These are phyloP conservation scores for Mus caroli DNA, from an alignment of 2,797 vertebrate species.

Conservation along the genomic window DNA sequence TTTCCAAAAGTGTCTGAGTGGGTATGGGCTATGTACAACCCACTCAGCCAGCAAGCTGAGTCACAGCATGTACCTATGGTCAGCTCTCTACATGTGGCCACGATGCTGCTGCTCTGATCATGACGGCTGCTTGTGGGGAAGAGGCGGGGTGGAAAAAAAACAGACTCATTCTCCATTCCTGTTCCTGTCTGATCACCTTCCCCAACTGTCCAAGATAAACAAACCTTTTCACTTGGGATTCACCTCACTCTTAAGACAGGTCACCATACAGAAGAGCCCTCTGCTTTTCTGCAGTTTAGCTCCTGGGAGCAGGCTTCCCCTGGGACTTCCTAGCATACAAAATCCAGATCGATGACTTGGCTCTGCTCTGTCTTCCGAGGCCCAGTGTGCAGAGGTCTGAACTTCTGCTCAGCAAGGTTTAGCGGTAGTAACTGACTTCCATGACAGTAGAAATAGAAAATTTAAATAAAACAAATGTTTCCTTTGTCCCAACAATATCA, in stretches of 20 bases:
- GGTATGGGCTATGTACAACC: neutral
- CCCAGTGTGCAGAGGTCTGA: neutral
- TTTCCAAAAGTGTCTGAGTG: neutral
- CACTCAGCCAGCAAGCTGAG: neutral
- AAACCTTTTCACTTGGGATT: neutral
- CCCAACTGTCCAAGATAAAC: neutral
- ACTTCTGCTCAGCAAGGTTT: neutral
- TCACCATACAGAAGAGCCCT: neutral
- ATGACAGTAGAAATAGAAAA: conserved; percentile 5
- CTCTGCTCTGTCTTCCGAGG: neutral
- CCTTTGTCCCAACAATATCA: conserved; percentile 15
- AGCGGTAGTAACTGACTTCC: neutral
- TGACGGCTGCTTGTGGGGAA: neutral
- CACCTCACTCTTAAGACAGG: neutral
- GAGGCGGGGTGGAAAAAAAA: no score
- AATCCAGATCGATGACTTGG: neutral
- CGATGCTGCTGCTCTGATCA: rapidly evolving
- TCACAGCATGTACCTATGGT: rapidly evolving
- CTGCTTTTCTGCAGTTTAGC: neutral
- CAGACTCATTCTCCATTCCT: neutral
- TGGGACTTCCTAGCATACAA: neutral
- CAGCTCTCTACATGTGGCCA: neutral
- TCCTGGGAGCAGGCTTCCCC: neutral
- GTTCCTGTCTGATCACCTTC: neutral
- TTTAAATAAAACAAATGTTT: neutral